Base-by-base conservation (phyloP, 2,113 vertebrate genomes). In the Pterocles burchelli region DNA sequence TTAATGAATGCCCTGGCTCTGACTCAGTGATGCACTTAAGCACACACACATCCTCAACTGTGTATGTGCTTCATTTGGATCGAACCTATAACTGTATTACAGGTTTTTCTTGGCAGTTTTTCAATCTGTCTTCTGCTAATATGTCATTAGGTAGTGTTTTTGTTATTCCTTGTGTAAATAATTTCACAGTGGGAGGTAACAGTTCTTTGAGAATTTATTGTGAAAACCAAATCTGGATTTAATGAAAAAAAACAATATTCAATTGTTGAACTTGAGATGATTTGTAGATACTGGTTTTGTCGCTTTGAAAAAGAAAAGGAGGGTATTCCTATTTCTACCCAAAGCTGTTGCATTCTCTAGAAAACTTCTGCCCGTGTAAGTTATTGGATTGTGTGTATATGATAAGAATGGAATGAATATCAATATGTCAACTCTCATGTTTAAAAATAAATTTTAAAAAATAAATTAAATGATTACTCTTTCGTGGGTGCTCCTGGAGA, bases 1-100 rank as follows among this genome's bases (percentile, higher is more conserved):
- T 59, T 74, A 88, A 74, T 77, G 55, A 92, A 55, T 51, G 36
- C 49, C 18, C 65, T 95, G 91, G 68, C 82, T 88, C 68, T 78
- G 58, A 57, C 49, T 84, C 93, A 92, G 36, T 88, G 75, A 86
- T 92, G 73, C 75, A 86, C 75, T 97, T 92, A 88, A 52, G 62
- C 57, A 46, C 10, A 34, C 15, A 31, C 17, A 11, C 7, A 63
- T 71, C 43, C 17, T 90, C 26, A 78, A 34, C 7, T 21, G 41
- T 24, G n/a, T 31, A 55, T 45, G 41, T 78, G 17, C 14, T 71
- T 88, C 36, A 31, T 63, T 90, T 80, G 46, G 51, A 36, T 88
- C 1, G 1, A 63, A 54, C 8, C 76, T 22, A 41, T 41, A 41
- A 41, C 29, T 51, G 9, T 2, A 28, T 5, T 79, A 8, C 21